Evolutionary conservation across 1,140 invertebrate genomes (phyloP), one percentile per base, ranked within the genome.

Genomic region (Charaxes varanes): DNA sequence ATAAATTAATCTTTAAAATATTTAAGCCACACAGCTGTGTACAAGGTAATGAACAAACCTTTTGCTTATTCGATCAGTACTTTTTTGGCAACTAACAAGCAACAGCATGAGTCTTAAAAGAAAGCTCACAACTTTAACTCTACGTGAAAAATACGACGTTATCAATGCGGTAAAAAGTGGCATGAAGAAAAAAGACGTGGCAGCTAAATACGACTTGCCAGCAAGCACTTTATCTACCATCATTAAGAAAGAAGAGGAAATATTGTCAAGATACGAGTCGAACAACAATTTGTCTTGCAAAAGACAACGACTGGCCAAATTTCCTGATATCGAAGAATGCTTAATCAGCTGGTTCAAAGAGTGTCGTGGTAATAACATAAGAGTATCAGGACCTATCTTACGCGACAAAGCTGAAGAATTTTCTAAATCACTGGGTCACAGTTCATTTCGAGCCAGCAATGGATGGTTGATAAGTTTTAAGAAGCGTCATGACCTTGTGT

Each of bases 361-460:
- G 38, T 41, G 38, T 33, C 38, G 28, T 15, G 28, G 16, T 13
- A 22, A 41, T 24, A 41, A 41, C 12, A 41, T 41, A 15, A 32
- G 28, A 10, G 27, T 32, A n/a, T 5, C 12, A 31, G 38, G 38
- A 11, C 28, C 38, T 15, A n/a, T 32, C 2, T 24, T 38, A 18
- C 36, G 13, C 3, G 52, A 60, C 52, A 51, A 48, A 42, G 34
- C 35, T 13, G 0, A 44, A 38, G 11, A 14, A 36, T 50, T 41
- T 24, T 24, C 47, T 35, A 51, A 26, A 45, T 32, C 18, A 43
- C 21, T 50, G 42, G 33, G 30, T 50, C 15, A 42, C 28, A 15
- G 6, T 31, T 35, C 38, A 18, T 56, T 48, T 16, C 17, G 27
- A 6, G 48, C 53, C 30, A 56, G 43, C 21, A 48, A 41, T 28